Evolutionary conservation across 2,797 vertebrate species (phyloP), one percentile per base, ranked within the genome.

Genomic region (Enteromius trimaculatus): DNA sequence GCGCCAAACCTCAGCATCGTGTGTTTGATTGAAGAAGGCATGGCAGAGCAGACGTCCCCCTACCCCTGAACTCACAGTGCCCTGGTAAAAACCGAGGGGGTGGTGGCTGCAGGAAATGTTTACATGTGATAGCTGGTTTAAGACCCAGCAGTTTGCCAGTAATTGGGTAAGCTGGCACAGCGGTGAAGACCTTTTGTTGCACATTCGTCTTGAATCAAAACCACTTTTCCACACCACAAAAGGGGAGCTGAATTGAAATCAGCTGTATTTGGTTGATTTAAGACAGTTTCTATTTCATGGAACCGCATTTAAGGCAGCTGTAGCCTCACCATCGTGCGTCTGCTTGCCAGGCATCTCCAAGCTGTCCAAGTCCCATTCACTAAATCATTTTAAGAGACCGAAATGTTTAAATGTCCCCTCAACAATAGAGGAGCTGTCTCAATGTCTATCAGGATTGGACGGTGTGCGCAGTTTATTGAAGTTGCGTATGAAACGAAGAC

Each of bases 191-290:
- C 91, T 92, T 88, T 91, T 89, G 90, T 87, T 85, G 80, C 88
- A 86, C 89, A 83, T 89, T 89, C 82, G 79, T 86, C 87, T 92
- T 84, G 86, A 85, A 89, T 93, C 91, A 91, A 88, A 90, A 92
- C 83, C 89, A 89, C 88, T 85, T 92, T 90, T 89, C 92, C 92
- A 90, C 92, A 90, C 92, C 89, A 93, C 91, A 95, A 93, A 92
- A 92, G 86, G 90, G 83, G 91, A 90, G 90, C 84, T 88, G 94
- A 94, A 95, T 95, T 94, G 93, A 95, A 95, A 95, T 95, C 94
- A 93, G 92, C 93, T 94, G 94, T 91, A 94, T 89, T 93, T 92
- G 85, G 93, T 92, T 91, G 93, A 94, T 93, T 90, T 90, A 95
- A 94, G 87, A 89, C 93, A 92, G 92, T 93, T 95, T 93, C 92